These are phyloP conservation scores for Pimpla rufipes DNA, from an alignment of 2,888 invertebrate genomes.

Conservation along the genomic window DNA sequence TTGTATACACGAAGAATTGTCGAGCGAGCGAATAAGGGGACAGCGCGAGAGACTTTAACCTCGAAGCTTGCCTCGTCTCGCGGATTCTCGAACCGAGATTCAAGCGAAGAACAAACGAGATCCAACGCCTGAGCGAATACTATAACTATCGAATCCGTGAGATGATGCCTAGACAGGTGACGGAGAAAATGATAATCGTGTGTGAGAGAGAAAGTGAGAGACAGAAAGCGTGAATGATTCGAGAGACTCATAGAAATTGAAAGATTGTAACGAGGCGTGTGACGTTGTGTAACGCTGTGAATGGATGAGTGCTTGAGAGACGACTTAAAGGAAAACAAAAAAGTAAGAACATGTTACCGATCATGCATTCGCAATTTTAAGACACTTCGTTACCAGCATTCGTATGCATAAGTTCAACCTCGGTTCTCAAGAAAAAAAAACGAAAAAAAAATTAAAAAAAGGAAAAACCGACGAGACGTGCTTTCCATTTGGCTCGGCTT, in stretches of 20 bases:
- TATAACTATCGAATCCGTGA: constrained; percentile 80
- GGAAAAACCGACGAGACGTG: constrained; percentile 53
- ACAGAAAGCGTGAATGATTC: constrained; percentile 67
- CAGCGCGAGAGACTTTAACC: constrained; percentile 73
- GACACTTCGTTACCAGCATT: constrained; percentile 72
- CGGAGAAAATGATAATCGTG: constrained; percentile 70
- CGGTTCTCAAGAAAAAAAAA: constrained; percentile 48
- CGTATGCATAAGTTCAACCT: constrained; percentile 70
- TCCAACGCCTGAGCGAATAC: constrained; percentile 71
- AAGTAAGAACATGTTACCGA: constrained; percentile 63
- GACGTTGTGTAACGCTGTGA: constrained; percentile 58
- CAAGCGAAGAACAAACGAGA: constrained; percentile 21
- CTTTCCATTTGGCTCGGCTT: constrained; percentile 62
- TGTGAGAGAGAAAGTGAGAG: constrained; percentile 13
- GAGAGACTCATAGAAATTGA: constrained; percentile 44
- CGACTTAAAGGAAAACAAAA: constrained; percentile 46
- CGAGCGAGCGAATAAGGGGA: constrained; percentile 83
- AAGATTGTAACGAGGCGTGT: constrained; percentile 50
- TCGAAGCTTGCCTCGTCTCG: constrained; percentile 82
- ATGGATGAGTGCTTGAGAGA: constrained; percentile 53
- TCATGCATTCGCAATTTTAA: constrained; percentile 72
- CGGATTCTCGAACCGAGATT: constrained; percentile 77
- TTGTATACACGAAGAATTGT: constrained; percentile 76
- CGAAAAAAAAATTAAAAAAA: constrained; percentile 40
- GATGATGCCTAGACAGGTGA: constrained; percentile 79